Conservation (phyloP, 2,797 vertebrate genomes). For the Tadarida brasiliensis region DNA sequence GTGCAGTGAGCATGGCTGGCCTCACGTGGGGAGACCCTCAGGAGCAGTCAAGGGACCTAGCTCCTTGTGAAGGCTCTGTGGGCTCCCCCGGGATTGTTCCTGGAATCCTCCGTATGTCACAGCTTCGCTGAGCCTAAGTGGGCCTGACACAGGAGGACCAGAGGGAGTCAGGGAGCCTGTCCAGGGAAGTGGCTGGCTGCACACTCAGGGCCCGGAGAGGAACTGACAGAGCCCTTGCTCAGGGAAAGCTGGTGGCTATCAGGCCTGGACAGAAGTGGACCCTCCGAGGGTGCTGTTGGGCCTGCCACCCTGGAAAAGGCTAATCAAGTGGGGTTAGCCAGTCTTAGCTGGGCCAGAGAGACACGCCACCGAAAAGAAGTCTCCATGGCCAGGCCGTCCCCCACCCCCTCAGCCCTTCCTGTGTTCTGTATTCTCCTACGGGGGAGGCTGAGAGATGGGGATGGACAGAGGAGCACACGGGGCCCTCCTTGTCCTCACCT, state of each 20-base stretch:
- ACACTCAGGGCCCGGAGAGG: not conserved
- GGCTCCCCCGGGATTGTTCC: rapidly evolving
- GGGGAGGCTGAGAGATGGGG: not conserved
- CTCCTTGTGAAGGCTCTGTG: not conserved
- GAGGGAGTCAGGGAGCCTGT: not conserved
- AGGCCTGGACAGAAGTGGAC: not conserved
- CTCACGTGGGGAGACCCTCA: not conserved
- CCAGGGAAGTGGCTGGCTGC: not conserved
- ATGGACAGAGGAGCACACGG: rapidly evolving
- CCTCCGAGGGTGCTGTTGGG: not conserved
- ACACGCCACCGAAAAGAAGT: not conserved
- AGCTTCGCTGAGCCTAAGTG: not conserved
- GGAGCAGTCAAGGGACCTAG: not conserved
- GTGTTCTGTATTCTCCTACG: rapidly evolving
- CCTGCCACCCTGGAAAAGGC: not conserved
- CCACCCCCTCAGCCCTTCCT: too few relatives aligned
- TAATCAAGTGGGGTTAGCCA: not conserved
- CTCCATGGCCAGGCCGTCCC: rapidly evolving
- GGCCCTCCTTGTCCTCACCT: constrained; percentile 87
- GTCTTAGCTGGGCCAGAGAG: not conserved
- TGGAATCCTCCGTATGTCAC: not conserved
- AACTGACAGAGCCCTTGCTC: not conserved
- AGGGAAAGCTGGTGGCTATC: not conserved
- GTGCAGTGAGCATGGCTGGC: not conserved
- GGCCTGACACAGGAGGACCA: not conserved